phyloP scores from a whole-genome alignment of 2,797 vertebrate genomes.

The Molossus alvarezi region DNA sequence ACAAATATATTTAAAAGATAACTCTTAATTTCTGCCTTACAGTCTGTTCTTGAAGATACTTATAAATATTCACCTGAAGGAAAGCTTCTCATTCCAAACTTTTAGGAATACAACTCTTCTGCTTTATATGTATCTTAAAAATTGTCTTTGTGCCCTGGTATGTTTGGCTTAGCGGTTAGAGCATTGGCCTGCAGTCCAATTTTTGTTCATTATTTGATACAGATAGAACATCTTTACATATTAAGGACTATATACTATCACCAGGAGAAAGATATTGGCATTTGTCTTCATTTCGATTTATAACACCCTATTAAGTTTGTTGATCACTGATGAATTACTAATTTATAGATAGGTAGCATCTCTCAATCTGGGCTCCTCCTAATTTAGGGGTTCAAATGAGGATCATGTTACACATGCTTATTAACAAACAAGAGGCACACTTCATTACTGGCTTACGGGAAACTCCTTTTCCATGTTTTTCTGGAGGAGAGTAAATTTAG shows the following conservation, averaged over 20 bases:
- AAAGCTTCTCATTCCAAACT: neutral
- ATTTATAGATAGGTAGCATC: neutral
- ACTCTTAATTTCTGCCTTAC: neutral
- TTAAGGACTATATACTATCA: neutral
- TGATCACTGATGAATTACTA: neutral
- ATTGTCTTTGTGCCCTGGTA: neutral
- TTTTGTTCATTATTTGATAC: neutral
- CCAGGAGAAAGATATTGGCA: neutral
- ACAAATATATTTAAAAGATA: slow-evolving; percentile 1
- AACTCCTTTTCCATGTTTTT: slow-evolving; percentile 10
- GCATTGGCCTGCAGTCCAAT: neutral
- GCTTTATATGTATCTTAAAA: neutral
- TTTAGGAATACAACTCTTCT: neutral
- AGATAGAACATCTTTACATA: neutral
- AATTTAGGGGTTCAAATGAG: neutral
- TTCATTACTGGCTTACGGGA: neutral
- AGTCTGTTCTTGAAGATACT: neutral
- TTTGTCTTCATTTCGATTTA: neutral
- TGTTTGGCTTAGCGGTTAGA: too few relatives aligned
- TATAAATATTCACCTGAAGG: neutral
- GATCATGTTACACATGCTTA: neutral
- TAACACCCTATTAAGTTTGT: neutral
- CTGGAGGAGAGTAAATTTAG: neutral
- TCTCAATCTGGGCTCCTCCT: neutral
- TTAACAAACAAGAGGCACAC: neutral